Evolutionary conservation across 2,113 vertebrate species (phyloP), one percentile per base, ranked within the genome.

Genomic region (Upupa epops): DNA sequence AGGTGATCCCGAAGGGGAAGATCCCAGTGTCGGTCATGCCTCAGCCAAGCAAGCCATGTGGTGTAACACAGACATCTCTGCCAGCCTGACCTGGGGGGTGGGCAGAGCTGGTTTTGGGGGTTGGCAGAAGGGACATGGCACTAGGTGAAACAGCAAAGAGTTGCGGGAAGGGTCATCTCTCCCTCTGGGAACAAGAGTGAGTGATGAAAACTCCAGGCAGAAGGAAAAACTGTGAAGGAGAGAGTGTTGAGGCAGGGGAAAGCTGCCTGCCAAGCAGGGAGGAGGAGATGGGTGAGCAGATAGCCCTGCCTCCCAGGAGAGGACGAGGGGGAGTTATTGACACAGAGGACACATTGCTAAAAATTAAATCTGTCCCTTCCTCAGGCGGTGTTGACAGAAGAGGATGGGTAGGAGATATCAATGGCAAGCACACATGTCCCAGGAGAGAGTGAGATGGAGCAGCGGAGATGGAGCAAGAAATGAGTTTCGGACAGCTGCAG

Each of bases 321-420:
- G 48, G 37, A 75, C 0, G 29, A 89, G 85, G 63, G 93, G 92
- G 89, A 71, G 90, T 90, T 94, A 92, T 46, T 95, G 89, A 95
- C 91, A 93, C 40, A 75, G 69, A 82, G 87, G 76, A 93, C 79
- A 93, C 5, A 0, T 34, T 88, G 89, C 77, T 93, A 95, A 95
- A 96, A 90, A 93, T 96, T 81, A 89, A 95, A 92, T 94, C 89
- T 92, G 69, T 95, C 87, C 90, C 70, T 95, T 94, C 61, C 92
- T 94, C 84, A 86, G 93, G 79, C 61, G 71, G 89, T 96, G 93
- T 93, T 96, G 94, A 94, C 91, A 94, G 95, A 96, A 93, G 92
- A 93, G 64, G 76, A 89, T 89, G 91, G 87, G 87, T 70, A 92
- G 90, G 70, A 91, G 89, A 92, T 88, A 88, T 88, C 90, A 84